Base-by-base conservation (phyloP, 2,113 vertebrate species). In the Scophthalmus maximus region DNA sequence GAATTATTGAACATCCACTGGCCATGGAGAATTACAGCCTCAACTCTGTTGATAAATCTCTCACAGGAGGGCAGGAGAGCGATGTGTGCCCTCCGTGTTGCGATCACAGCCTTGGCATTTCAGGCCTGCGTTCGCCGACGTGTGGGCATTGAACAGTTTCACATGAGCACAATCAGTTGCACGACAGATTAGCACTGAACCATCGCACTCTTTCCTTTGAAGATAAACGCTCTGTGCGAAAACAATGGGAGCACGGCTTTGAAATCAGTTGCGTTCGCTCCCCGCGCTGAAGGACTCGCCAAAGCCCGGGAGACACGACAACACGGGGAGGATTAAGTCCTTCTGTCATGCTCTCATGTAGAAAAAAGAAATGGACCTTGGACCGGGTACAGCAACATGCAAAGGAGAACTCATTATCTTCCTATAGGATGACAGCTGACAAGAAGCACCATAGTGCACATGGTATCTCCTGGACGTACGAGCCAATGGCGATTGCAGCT, bases 401-500 rank as follows among this genome's bases (percentile, higher is more conserved):
- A 84, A 79, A 87, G 55, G 59, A 73, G 42, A 68, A 81, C 79
- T 81, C 78, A 71, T 86, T 90, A 91, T 87, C 86, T 88, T 69
- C 44, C 76, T 72, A 76, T 83, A 67, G 83, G 73, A 87, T 62
- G 80, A 73, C 53, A 81, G 56, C 70, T 70, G 74, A 76, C 74
- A 65, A 78, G 80, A 78, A 78, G 78, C 59, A 27, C 70, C 78
- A 81, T 81, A 81, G 61, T 59, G 68, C 77, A 53, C 46, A 30
- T 56, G 46, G 12, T 90, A 88, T 90, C 85, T 90, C 61, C 49
- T 76, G 73, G 49, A 71, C 76, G 69, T 78, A 73, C 73, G 53
- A 76, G 82, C 84, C 90, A 90, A 89, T 90, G 90, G 88, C 52
- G 65, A 86, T 84, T 72, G 79, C 74, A 68, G 50, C 68, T 62